phyloP scores from a whole-genome alignment of 2,113 vertebrate species.

The Heterochromis multidens region DNA sequence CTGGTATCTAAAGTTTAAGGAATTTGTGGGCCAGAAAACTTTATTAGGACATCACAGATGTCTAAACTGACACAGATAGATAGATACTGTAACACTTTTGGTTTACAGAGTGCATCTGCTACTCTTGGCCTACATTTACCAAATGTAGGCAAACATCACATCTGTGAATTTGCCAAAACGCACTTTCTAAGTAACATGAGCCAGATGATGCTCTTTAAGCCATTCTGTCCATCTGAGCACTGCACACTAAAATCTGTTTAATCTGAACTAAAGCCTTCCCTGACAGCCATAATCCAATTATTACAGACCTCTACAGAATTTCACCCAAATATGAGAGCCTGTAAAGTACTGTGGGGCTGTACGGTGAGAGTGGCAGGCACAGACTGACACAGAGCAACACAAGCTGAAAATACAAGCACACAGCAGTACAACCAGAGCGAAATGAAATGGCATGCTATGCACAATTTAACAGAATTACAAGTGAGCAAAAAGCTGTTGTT shows the following conservation, averaged over 20 bases:
- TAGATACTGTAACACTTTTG: not conserved
- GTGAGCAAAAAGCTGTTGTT: not conserved
- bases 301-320: slow-evolving; percentile 30
- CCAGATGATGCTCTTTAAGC: slow-evolving; percentile 60
- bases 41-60: not conserved
- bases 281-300: slow-evolving; percentile 70
- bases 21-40: not conserved
- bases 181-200: slow-evolving; percentile 29
- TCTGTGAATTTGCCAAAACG: slow-evolving; percentile 9
- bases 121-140: slow-evolving; percentile 9
- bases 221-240: slow-evolving; percentile 46
- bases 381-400: not conserved
- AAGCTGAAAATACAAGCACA: not conserved
- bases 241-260: slow-evolving; percentile 61
- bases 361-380: not conserved
- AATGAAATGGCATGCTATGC: not conserved
- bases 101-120: not conserved
- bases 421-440: not conserved
- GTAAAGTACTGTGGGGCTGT: not conserved
- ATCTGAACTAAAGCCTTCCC: slow-evolving; percentile 69
- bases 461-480: not conserved
- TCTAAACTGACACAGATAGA: not conserved
- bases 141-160: slow-evolving; percentile 35
- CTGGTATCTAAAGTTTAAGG: not conserved
- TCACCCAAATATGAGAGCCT: slow-evolving; percentile 6